Base-by-base conservation (phyloP, 2,888 invertebrate genomes). In the Caenorhabditis sinica region DNA sequence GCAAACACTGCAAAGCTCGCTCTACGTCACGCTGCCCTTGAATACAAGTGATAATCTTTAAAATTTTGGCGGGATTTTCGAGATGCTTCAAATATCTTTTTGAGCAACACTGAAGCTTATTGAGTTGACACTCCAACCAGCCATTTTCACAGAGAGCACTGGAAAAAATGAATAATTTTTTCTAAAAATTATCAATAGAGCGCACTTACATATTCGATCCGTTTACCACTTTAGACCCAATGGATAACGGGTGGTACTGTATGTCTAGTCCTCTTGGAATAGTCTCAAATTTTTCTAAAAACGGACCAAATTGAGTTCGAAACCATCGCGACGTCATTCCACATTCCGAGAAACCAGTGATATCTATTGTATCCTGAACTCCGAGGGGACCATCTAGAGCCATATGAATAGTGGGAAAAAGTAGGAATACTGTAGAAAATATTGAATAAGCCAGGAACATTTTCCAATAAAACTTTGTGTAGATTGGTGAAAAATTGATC, bases 91-190 rank as follows among this genome's bases (percentile, higher is more conserved):
- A 20, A 33, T 77, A 77, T 30, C 51, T 69, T 25, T 77, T 77
- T 2, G 77, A n/a, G 30, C 77, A 77, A 36, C 69, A 51, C 20
- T 77, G 77, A 0, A 77, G 20, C 51, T 71, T 77, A 43, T 51
- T 61, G 11, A 77, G 71, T 30, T 77, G 49, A 43, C 77, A 77
- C 40, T 77, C 77, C 4, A 71, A 17, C 53, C 23, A 17, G 1
- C 77, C 77, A 53, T 63, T 77, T 13, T 33, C 49, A 36, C 77
- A 77, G 0, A 17, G n/a, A 20, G 77, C 77, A 15, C 77, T 77
- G 77, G 9, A 77, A 76, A 25, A 9, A 3, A n/a, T 49, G 40
- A 40, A 36, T 36, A 40, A 40, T 40, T 1, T 40, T 40, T 40
- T n/a, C n/a, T n/a, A n/a, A n/a, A n/a, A n/a, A n/a, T n/a, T n/a